These are phyloP conservation scores for Aphelocoma californica DNA, from an alignment of 2,797 vertebrate genomes.

Conservation along the genomic window DNA sequence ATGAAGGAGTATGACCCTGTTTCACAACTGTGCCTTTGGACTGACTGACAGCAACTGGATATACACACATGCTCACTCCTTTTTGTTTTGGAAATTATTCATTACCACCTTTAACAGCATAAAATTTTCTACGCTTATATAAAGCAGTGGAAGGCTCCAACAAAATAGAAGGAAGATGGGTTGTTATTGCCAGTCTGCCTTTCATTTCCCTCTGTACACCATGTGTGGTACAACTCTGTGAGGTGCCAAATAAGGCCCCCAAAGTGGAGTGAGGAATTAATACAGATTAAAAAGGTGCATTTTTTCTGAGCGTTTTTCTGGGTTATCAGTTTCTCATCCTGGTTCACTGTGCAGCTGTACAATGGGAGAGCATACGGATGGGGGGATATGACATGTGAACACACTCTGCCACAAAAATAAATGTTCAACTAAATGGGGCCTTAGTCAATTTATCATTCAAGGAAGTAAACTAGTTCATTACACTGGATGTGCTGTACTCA, in stretches of 20 bases:
- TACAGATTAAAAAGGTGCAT: background rate
- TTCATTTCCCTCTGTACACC: background rate
- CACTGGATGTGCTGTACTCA: background rate
- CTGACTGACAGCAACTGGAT: background rate
- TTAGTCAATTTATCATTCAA: background rate
- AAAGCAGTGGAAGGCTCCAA: background rate
- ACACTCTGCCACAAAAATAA: slow-evolving; percentile 15
- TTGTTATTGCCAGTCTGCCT: background rate
- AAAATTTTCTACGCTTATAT: background rate
- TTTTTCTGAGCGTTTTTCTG: background rate
- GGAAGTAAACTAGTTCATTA: slow-evolving; percentile 5
- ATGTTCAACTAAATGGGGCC: background rate
- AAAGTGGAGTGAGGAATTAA: background rate
- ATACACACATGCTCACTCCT: background rate
- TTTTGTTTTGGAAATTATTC: background rate
- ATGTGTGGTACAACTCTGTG: background rate
- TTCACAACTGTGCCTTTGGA: background rate
- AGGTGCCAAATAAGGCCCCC: background rate
- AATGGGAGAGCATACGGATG: background rate
- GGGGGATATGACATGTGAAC: background rate
- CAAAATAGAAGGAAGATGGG: background rate
- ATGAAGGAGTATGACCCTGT: background rate
- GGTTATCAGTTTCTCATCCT: background rate
- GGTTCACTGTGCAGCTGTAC: background rate
- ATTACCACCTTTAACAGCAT: background rate